Evolutionary conservation across 2,888 invertebrate species (phyloP).

Genomic region (Nomada goodeniana): DNA sequence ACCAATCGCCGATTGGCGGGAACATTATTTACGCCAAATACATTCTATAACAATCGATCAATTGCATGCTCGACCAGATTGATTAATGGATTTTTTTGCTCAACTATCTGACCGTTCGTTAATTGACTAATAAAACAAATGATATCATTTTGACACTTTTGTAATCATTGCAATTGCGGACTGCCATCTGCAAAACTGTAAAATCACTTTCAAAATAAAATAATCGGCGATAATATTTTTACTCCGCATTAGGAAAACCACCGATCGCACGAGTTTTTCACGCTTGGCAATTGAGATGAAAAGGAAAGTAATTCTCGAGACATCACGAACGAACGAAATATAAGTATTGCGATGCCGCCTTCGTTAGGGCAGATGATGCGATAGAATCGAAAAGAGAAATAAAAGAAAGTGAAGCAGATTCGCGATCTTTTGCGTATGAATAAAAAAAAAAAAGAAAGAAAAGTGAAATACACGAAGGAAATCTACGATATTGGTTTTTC

Average conservation of each 20-base stretch:
- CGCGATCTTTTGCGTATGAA: neutral
- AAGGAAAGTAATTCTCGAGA: constrained; percentile 71
- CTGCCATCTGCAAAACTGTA: too few species aligned
- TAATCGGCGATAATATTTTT: too few species aligned
- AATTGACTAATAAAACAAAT: too few species aligned
- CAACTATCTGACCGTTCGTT: too few species aligned
- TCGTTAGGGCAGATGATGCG: constrained; percentile 67
- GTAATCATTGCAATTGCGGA: too few species aligned
- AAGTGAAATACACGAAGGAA: neutral
- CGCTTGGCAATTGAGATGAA: constrained; percentile 82
- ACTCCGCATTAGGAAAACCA: constrained; percentile 10
- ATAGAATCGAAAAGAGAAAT: constrained; percentile 45
- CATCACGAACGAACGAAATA: constrained; percentile 19
- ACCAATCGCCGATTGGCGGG: too few species aligned
- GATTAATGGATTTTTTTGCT: too few species aligned
- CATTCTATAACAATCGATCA: too few species aligned
- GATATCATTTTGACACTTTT: too few species aligned
- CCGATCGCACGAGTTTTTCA: constrained; percentile 72
- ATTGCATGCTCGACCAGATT: too few species aligned
- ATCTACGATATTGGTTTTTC: constrained; percentile 77
- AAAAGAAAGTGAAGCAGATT: neutral
- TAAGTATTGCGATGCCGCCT: constrained; percentile 39
- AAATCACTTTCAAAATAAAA: too few species aligned
- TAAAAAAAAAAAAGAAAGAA: neutral
- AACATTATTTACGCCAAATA: too few species aligned